phyloP scores from a whole-genome alignment of 2,888 invertebrate genomes.

The Synanthedon formicaeformis region DNA sequence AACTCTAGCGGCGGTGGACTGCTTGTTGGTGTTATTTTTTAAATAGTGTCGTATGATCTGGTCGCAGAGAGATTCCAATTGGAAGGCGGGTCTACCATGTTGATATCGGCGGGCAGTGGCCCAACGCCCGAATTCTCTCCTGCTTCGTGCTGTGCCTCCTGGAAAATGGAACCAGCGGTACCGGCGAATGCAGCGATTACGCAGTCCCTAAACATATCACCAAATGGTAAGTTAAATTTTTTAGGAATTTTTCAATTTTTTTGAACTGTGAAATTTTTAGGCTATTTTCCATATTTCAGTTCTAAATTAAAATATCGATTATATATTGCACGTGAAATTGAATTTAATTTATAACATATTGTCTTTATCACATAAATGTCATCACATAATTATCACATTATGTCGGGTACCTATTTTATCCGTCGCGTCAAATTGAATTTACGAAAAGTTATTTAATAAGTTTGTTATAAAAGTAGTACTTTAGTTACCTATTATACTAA shows the following conservation, averaged over 20 bases:
- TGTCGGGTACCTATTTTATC: too few relatives aligned
- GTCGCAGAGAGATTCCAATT: conserved; percentile 30
- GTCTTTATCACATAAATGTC: too few relatives aligned
- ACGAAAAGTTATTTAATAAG: too few relatives aligned
- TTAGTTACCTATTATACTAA: too few relatives aligned
- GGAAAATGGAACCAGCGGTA: conserved; percentile 75
- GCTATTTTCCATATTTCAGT: too few relatives aligned
- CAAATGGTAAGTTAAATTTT: conserved; percentile 44
- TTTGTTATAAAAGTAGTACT: too few relatives aligned
- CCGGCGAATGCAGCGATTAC: conserved; percentile 63
- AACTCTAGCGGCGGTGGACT: conserved; percentile 27
- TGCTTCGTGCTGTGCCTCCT: conserved; percentile 71
- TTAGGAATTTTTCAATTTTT: too few relatives aligned
- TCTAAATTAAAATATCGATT: too few relatives aligned
- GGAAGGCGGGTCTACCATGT: conserved; percentile 67
- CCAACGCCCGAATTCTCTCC: conserved; percentile 70
- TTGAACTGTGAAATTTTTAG: not conserved
- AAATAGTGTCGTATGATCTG: conserved; percentile 41
- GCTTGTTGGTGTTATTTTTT: conserved; percentile 32
- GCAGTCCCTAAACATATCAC: conserved; percentile 72
- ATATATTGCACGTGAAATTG: too few relatives aligned
- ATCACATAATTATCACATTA: too few relatives aligned
- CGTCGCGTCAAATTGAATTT: too few relatives aligned
- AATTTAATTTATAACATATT: too few relatives aligned
- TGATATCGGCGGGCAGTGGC: conserved; percentile 75